Evolutionary conservation across 2,113 vertebrate species (phyloP).

Genomic region (Papio anubis): DNA sequence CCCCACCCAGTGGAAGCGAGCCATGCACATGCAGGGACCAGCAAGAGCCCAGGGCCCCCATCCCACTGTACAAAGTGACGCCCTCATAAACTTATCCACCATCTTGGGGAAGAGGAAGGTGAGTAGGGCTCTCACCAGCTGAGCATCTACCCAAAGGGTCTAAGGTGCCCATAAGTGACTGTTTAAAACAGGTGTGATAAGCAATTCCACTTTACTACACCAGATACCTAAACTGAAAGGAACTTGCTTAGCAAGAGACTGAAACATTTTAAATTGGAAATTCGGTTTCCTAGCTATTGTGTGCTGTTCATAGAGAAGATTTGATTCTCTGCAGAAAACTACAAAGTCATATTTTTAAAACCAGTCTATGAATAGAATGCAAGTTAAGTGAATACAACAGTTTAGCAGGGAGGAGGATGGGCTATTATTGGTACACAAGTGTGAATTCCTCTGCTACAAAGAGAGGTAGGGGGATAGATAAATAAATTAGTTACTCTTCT

Average conservation of each 20-base stretch:
- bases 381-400: neutral
- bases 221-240: neutral
- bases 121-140: neutral
- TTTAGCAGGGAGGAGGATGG: neutral
- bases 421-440: neutral
- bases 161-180: neutral
- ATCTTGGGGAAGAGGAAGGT: neutral
- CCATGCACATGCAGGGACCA: neutral
- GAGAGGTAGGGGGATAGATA: neutral
- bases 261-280: neutral
- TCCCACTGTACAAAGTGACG: neutral
- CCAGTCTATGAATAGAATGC: neutral
- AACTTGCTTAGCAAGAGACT: neutral
- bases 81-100: neutral
- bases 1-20: neutral
- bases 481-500: neutral
- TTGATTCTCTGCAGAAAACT: neutral
- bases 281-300: neutral
- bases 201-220: neutral
- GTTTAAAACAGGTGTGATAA: neutral
- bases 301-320: neutral
- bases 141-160: neutral
- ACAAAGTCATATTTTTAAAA: neutral
- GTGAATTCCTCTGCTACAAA: neutral
- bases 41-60: neutral